Percentiles rank a stretch among this genome's conserved stretches.
phyloP scores from a whole-genome alignment of 2,113 vertebrate species.

The Sinocyclocheilus anophthalmus region DNA sequence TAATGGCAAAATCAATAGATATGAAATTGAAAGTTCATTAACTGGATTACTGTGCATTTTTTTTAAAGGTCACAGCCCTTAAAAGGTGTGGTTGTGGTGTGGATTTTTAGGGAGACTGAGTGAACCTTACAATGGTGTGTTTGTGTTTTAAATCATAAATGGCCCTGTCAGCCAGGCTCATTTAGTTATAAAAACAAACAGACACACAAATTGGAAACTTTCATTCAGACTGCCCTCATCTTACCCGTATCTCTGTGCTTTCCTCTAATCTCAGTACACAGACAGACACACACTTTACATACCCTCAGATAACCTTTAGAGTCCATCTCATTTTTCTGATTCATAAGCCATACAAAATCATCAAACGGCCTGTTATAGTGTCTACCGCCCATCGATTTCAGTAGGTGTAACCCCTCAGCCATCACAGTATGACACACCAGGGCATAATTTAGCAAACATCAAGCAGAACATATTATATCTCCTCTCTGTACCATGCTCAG shows the following conservation, averaged over 20 bases:
- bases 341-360: constrained; percentile 10
- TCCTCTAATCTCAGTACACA: constrained; percentile 14
- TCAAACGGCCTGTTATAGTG: not conserved
- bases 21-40: no score
- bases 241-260: not conserved
- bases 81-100: no score
- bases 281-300: not conserved
- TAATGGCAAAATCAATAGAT: no score
- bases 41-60: not conserved
- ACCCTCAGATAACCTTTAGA: not conserved
- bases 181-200: not conserved
- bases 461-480: not conserved
- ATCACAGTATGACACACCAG: not conserved
- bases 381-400: not conserved
- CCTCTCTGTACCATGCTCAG: not conserved
- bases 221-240: not conserved
- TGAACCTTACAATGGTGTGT: not conserved
- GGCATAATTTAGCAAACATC: not conserved
- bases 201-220: not conserved
- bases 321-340: not conserved
- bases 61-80: not conserved
- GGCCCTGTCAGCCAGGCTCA: not conserved
- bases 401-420: not conserved
- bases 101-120: not conserved
- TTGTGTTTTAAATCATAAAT: not conserved